Evolutionary conservation across 2,113 vertebrate species (phyloP), one percentile per base, ranked within the genome.

Genomic region (Benthochromis sp.): DNA sequence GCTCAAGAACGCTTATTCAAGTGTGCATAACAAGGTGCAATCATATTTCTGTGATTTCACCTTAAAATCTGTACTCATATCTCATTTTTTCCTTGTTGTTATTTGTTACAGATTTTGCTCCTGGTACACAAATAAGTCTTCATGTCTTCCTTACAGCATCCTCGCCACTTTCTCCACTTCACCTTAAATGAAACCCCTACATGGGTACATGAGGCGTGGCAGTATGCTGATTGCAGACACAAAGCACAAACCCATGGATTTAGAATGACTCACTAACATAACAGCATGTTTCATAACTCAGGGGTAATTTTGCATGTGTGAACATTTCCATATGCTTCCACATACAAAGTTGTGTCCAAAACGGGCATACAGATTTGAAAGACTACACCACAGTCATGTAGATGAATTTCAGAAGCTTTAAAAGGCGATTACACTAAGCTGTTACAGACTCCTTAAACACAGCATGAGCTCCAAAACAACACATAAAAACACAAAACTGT

Each of bases 21-120:
- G 66, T 71, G 38, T 45, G 2, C 38, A 16, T 45, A 27, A 24
- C 38, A 45, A 43, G 2, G 8, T 71, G 66, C 12, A 73, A 61
- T 61, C 57, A 1, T 9, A 17, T 27, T 27, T 4, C 40, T 73
- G 21, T 73, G 40, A 45, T 73, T 47, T 73, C 8, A 17, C 69
- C 40, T 27, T 0, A 45, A 43, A 45, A 69, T 69, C 13, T 45
- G 40, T 10, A 45, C 8, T 16, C 21, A 0, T 7, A 14, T 24
- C 36, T 24, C 13, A 43, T 27, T 43, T 43, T 24, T 14, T 27
- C 8, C 21, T 69, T 11, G 11, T 34, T 36, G 31, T 45, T 45
- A 24, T 43, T 16, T 69, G 36, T 69, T 71, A 71, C 66, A 27
- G 13, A 1, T 73, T 73, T 43, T 27, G 66, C 66, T 17, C 66